Percentiles rank a stretch among this genome's conserved stretches.
These are phyloP conservation scores for Sepiola atlantica DNA, from an alignment of 2,888 invertebrate genomes.

Conservation along the genomic window DNA sequence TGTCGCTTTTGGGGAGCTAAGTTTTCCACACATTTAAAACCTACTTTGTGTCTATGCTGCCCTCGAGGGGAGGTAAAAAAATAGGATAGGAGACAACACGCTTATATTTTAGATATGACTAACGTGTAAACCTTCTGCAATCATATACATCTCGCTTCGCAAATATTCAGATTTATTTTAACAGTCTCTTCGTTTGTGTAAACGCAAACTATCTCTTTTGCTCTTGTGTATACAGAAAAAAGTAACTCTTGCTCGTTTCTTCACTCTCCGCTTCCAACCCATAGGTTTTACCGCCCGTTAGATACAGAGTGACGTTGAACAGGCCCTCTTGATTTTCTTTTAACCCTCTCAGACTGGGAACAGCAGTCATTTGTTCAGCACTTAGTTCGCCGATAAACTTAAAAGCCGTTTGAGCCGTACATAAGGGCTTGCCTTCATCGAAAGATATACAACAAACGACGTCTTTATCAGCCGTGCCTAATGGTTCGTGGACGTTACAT, in stretches of 20 bases:
- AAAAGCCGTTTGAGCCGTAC: neutral
- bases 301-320: neutral
- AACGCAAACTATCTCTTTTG: neutral
- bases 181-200: neutral
- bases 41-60: too few species aligned
- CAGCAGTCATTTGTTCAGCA: constrained; percentile 20
- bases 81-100: too few species aligned
- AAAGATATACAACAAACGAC: constrained; percentile 4
- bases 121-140: too few species aligned
- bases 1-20: too few species aligned
- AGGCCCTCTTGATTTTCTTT: neutral
- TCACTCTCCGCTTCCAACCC: neutral
- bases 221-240: neutral
- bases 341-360: neutral
- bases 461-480: neutral
- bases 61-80: too few species aligned
- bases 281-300: neutral
- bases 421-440: neutral
- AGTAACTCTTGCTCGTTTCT: neutral
- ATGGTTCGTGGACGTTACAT: neutral
- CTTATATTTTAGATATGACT: too few species aligned
- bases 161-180: too few species aligned
- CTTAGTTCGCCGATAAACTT: neutral
- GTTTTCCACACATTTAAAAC: too few species aligned
- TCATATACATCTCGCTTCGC: too few species aligned